Evolutionary conservation across 1,140 invertebrate species (phyloP).

Genomic region (Dreissena rostriformis): DNA sequence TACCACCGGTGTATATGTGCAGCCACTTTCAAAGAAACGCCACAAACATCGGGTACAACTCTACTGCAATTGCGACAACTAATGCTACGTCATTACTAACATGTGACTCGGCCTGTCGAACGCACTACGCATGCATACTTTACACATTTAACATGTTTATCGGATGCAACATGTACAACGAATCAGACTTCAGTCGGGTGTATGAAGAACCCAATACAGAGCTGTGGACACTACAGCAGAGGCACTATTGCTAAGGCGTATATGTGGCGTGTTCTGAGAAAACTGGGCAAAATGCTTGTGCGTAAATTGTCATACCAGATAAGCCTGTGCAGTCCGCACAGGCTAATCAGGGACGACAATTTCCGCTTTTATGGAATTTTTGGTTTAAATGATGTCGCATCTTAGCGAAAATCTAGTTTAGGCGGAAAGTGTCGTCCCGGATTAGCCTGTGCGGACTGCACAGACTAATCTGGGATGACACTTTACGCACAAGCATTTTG

Average conservation of each 20-base stretch:
- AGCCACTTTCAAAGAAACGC: not conserved
- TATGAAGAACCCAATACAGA: not conserved
- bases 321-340: no score
- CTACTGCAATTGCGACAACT: not conserved
- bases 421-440: no score
- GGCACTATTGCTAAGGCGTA: not conserved
- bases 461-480: no score
- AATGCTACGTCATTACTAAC: not conserved
- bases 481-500: no score
- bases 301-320: no score
- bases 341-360: no score
- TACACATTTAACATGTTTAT: not conserved
- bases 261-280: no score
- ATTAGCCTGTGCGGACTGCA: no score
- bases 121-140: not conserved
- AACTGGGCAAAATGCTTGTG: no score
- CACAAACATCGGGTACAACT: not conserved
- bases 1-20: not conserved
- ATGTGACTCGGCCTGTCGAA: not conserved
- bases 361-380: no score
- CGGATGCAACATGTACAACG: slow-evolving; percentile 24
- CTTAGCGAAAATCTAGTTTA: no score
- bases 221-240: not conserved
- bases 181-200: not conserved
- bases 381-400: no score